Evolutionary conservation across 2,888 invertebrate genomes (phyloP).

Genomic region (Azorinus chamasolen): DNA sequence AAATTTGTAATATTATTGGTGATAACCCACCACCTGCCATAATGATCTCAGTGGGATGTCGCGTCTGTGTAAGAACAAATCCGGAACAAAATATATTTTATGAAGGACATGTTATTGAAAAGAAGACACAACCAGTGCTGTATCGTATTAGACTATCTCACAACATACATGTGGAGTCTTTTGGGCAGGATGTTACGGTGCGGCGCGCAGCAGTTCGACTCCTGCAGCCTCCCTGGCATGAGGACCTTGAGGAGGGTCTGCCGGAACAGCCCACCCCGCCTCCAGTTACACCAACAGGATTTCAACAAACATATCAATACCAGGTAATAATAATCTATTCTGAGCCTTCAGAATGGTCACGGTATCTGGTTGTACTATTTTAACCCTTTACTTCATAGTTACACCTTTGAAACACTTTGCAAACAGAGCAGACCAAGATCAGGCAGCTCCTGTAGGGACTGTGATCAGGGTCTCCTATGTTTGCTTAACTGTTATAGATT

Average conservation of each 20-base stretch:
- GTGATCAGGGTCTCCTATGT: no score
- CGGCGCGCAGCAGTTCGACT: slow-evolving; percentile 96
- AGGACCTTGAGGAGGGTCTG: slow-evolving; percentile 90
- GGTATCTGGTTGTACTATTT: no score
- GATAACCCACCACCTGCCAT: slow-evolving; percentile 94
- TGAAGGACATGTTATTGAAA: slow-evolving; percentile 93
- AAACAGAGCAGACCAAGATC: no score
- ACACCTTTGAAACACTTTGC: no score
- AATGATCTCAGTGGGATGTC: slow-evolving; percentile 92
- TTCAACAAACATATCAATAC: slow-evolving; percentile 50
- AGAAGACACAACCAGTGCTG: slow-evolving; percentile 89
- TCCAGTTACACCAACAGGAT: slow-evolving; percentile 51
- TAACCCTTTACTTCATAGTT: no score
- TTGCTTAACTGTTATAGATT: no score
- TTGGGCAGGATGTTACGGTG: slow-evolving; percentile 88
- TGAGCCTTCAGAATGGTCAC: no score
- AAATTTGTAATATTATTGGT: slow-evolving; percentile 95
- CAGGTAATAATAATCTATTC: no score
- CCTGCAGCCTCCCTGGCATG: slow-evolving; percentile 98
- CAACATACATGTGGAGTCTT: slow-evolving; percentile 44
- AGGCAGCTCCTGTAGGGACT: no score
- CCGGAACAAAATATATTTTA: slow-evolving; percentile 91
- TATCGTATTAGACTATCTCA: slow-evolving; percentile 89
- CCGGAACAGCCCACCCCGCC: slow-evolving; percentile 60
- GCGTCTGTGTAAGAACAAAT: slow-evolving; percentile 90